These are phyloP conservation scores for Notocelia uddmanniana DNA, from an alignment of 2,888 invertebrate genomes.

Conservation along the genomic window DNA sequence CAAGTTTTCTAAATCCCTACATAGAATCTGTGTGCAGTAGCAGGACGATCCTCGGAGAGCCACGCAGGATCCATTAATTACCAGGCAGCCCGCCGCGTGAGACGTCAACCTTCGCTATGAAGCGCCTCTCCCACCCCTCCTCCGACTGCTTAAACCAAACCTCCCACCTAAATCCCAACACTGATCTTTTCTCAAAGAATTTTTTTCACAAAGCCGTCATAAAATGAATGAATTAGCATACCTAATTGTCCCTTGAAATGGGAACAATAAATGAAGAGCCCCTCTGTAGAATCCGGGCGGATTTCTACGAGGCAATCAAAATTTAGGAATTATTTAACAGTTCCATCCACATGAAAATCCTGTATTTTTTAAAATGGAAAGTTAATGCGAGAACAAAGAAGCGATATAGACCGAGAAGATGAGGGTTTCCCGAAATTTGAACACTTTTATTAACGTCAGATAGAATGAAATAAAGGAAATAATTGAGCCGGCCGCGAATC, in stretches of 20 bases:
- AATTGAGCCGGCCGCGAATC: slow-evolving; percentile 62
- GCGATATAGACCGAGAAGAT: slow-evolving; percentile 58
- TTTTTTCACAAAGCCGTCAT: slow-evolving; percentile 73
- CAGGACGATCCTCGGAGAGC: slow-evolving; percentile 61
- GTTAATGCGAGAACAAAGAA: slow-evolving; percentile 68
- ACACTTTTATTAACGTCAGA: slow-evolving; percentile 72
- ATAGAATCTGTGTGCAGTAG: slow-evolving; percentile 56
- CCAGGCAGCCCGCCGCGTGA: slow-evolving; percentile 59
- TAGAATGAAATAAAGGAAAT: slow-evolving; percentile 61
- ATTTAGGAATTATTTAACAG: slow-evolving; percentile 76
- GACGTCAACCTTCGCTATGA: slow-evolving; percentile 59
- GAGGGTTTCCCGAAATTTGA: slow-evolving; percentile 63
- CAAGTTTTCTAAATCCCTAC: slow-evolving; percentile 33
- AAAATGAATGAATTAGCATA: slow-evolving; percentile 82
- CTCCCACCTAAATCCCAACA: slow-evolving; percentile 64
- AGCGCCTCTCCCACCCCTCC: slow-evolving; percentile 48
- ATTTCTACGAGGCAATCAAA: slow-evolving; percentile 80
- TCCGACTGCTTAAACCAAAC: slow-evolving; percentile 53
- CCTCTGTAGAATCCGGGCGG: slow-evolving; percentile 67
- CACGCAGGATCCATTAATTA: slow-evolving; percentile 70
- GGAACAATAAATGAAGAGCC: slow-evolving; percentile 74
- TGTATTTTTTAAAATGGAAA: slow-evolving; percentile 62
- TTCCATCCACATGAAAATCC: slow-evolving; percentile 73
- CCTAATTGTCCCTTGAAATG: slow-evolving; percentile 78
- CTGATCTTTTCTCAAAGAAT: slow-evolving; percentile 65